Conservation (phyloP, 2,888 invertebrate genomes). For the Calephelis perditalis region DNA sequence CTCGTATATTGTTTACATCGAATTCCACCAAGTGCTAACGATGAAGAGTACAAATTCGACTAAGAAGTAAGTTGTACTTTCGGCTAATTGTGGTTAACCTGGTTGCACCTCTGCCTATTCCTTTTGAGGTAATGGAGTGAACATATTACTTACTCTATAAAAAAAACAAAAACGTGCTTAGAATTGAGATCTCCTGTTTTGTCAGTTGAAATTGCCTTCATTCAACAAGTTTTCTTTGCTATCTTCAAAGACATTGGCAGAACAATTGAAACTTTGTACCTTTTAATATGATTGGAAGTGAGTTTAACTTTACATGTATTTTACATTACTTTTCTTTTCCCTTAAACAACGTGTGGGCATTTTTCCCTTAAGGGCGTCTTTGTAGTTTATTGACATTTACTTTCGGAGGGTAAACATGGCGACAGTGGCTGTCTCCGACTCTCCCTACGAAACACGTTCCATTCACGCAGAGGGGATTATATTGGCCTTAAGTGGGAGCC, state of each 20-base stretch:
- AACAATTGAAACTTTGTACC: not conserved
- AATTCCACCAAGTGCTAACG: no score
- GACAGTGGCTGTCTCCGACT: conserved; percentile 51
- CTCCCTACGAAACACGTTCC: conserved; percentile 38
- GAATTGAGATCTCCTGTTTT: no score
- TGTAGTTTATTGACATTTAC: conserved; percentile 76
- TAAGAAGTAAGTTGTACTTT: no score
- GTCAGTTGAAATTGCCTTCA: no score
- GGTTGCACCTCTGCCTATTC: no score
- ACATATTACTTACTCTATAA: no score
- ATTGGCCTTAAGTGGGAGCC: conserved; percentile 26
- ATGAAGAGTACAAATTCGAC: no score
- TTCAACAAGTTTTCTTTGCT: not conserved
- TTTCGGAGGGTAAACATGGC: conserved; percentile 66
- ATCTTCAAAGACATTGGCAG: not conserved
- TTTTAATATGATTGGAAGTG: not conserved
- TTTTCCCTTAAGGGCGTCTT: conserved; percentile 56
- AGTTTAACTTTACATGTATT: conserved; percentile 36
- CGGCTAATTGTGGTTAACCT: no score
- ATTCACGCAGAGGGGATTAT: conserved; percentile 26
- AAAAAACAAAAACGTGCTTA: no score
- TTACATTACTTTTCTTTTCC: conserved; percentile 40
- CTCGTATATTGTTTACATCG: no score
- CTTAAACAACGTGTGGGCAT: conserved; percentile 51
- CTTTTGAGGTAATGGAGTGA: no score